Evolutionary conservation across 2,113 vertebrate genomes (phyloP).

Genomic region (Rhinichthys klamathensis): DNA sequence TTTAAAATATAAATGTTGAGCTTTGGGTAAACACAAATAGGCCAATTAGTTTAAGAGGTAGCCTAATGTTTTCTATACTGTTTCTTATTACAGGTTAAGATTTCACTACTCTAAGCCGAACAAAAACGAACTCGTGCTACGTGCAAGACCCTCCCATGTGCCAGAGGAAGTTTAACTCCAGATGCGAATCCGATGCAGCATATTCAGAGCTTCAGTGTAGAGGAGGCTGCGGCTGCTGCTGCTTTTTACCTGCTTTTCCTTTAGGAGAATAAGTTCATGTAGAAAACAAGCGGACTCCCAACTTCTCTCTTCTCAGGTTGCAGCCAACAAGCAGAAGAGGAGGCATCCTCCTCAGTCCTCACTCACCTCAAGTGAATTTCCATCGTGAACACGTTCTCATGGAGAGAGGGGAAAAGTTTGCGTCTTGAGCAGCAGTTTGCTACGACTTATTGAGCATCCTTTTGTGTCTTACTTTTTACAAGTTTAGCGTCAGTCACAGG

Average conservation of each 20-base stretch:
- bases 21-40: not conserved
- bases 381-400: slow-evolving; percentile 8
- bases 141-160: slow-evolving; percentile 35
- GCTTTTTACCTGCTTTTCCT: slow-evolving; percentile 50
- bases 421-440: not conserved
- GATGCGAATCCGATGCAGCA: slow-evolving; percentile 46
- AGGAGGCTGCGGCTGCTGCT: not conserved
- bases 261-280: slow-evolving; percentile 62
- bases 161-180: slow-evolving; percentile 48
- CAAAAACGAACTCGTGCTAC: not conserved
- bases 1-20: not conserved
- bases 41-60: no score
- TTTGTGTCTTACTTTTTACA: not conserved
- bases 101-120: not conserved
- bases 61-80: not conserved
- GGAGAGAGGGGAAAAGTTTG: slow-evolving; percentile 14
- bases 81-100: slow-evolving; percentile 1
- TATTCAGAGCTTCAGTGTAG: not conserved
- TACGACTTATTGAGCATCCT: not conserved
- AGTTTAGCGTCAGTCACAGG: not conserved
- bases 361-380: slow-evolving; percentile 61
- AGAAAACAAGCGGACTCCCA: slow-evolving; percentile 72
- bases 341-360: slow-evolving; percentile 50
- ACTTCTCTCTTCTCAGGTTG: slow-evolving; percentile 61
- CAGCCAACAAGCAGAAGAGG: slow-evolving; percentile 51